These are phyloP conservation scores for Olivierus martensii DNA, from an alignment of 1,140 invertebrate genomes.

Conservation along the genomic window DNA sequence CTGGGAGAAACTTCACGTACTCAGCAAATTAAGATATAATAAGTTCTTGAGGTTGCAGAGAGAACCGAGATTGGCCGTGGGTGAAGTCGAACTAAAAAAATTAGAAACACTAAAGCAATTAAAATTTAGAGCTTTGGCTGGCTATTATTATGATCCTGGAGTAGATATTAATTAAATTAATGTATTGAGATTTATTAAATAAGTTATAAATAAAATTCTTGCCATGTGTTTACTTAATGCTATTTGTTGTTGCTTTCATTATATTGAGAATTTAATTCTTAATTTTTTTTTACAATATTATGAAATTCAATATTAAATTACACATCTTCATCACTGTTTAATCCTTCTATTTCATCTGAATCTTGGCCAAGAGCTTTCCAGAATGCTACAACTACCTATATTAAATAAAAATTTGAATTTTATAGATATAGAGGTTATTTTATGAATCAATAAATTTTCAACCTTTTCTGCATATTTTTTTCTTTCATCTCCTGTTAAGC, in stretches of 20 bases:
- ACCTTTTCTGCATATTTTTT: constrained; percentile 54
- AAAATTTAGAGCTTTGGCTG: constrained; percentile 17
- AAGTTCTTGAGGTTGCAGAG: not conserved
- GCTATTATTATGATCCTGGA: constrained; percentile 11
- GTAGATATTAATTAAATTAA: not conserved
- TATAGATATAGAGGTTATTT: not conserved
- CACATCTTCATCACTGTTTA: constrained; percentile 15
- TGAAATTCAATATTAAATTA: too few species aligned
- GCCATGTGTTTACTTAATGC: too few species aligned
- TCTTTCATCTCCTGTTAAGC: constrained; percentile 45
- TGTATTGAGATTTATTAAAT: too few species aligned
- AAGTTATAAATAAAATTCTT: too few species aligned
- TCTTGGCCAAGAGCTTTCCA: constrained; percentile 63
- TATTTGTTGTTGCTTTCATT: too few species aligned
- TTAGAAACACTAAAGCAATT: constrained; percentile 3
- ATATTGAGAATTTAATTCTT: too few species aligned
- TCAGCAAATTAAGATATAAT: constrained; percentile 6
- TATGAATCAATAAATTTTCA: not conserved
- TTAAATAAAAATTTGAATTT: too few species aligned
- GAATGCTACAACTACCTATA: constrained; percentile 51
- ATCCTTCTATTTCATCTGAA: constrained; percentile 46
- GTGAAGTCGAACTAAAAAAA: constrained; percentile 4
- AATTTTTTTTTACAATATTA: too few species aligned
- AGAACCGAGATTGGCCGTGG: constrained; percentile 2
- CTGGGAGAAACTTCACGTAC: constrained; percentile 42